phyloP scores from a whole-genome alignment of 2,797 vertebrate species.

The Pseudochaenichthys georgianus region DNA sequence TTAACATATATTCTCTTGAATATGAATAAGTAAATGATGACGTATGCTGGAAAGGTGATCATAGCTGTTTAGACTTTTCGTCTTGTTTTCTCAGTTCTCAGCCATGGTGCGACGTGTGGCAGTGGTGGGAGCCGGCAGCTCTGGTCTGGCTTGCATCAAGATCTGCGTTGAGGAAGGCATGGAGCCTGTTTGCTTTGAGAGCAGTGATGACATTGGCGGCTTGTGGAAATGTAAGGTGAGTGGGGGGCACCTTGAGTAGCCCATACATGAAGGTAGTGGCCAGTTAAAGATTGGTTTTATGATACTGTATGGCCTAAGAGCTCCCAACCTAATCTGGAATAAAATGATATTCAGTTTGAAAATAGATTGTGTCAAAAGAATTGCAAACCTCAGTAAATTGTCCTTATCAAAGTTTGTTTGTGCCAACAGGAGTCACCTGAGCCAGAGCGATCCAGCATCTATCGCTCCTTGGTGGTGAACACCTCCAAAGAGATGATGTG shows the following conservation, averaged over 20 bases:
- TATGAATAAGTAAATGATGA: not conserved
- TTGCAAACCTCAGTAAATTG: not conserved
- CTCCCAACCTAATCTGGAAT: not conserved
- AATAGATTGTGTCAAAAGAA: not conserved
- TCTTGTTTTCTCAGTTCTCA: slow-evolving; percentile 6
- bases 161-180: slow-evolving; percentile 89
- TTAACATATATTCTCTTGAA: too few species aligned
- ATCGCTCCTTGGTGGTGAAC: slow-evolving; percentile 90
- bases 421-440: slow-evolving; percentile 83
- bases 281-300: not conserved
- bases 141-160: slow-evolving; percentile 88
- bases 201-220: slow-evolving; percentile 88
- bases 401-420: not conserved
- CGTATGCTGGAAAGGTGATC: not conserved
- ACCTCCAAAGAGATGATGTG: slow-evolving; percentile 97
- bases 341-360: not conserved
- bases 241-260: too few species aligned
- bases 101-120: slow-evolving; percentile 82
- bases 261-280: not conserved
- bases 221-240: slow-evolving; percentile 91
- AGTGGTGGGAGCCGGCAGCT: slow-evolving; percentile 87
- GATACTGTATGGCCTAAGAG: not conserved
- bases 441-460: slow-evolving; percentile 85
- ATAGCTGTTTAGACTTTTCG: not conserved
- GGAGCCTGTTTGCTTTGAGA: slow-evolving; percentile 91